Conservation (phyloP, 2,888 invertebrate genomes). For the Torymus aiolomorphi region DNA sequence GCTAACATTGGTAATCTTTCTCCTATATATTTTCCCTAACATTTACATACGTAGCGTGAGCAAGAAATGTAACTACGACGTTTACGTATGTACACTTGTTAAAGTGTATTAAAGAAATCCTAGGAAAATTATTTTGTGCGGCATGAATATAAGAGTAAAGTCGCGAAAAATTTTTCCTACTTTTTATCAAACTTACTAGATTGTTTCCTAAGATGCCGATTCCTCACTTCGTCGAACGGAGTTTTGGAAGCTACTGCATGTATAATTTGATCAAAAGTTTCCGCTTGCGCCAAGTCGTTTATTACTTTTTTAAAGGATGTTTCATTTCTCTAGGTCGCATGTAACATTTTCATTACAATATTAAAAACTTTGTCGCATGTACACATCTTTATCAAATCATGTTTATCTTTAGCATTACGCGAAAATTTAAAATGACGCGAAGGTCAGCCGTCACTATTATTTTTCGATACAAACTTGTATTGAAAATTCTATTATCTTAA, state of each 20-base stretch:
- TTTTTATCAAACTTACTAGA: conserved; percentile 25
- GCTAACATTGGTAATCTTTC: too few relatives aligned
- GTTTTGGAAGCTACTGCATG: not conserved
- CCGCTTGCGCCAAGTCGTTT: not conserved
- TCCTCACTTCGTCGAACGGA: not conserved
- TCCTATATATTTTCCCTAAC: too few relatives aligned
- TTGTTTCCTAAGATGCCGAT: conserved; percentile 13
- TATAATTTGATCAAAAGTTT: conserved; percentile 41
- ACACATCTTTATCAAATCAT: too few relatives aligned
- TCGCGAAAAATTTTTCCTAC: conserved; percentile 3
- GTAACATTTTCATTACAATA: conserved; percentile 35
- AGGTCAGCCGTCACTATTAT: too few relatives aligned
- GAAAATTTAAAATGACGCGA: too few relatives aligned
- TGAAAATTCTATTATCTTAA: too few relatives aligned
- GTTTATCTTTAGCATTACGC: too few relatives aligned
- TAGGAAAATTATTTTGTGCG: not conserved
- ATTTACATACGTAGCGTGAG: too few relatives aligned
- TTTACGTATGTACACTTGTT: not conserved
- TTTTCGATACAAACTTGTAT: too few relatives aligned
- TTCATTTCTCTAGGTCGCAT: not conserved
- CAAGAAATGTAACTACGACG: too few relatives aligned
- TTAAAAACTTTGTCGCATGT: not conserved
- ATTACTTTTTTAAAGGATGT: conserved; percentile 4
- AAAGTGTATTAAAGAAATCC: not conserved
- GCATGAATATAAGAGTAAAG: conserved; percentile 13